Conservation (phyloP, 2,888 invertebrate genomes). For the Andrena bicolor region DNA sequence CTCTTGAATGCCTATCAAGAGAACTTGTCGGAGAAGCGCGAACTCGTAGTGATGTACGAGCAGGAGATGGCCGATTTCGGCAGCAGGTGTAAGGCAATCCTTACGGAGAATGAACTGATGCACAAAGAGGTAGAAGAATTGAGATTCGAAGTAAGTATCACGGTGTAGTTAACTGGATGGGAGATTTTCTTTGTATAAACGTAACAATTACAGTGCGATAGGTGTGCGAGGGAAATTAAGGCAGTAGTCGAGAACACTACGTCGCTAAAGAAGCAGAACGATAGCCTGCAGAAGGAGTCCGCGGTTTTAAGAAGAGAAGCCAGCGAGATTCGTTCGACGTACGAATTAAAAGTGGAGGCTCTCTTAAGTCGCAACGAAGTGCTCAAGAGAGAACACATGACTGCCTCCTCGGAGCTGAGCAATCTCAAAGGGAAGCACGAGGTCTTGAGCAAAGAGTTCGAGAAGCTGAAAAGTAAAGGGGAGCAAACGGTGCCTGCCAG, state of each 20-base stretch:
- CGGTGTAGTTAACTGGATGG: neutral
- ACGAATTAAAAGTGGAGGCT: slow-evolving; percentile 90
- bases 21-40: slow-evolving; percentile 91
- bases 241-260: slow-evolving; percentile 79
- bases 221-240: slow-evolving; percentile 79
- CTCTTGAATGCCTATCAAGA: slow-evolving; percentile 93
- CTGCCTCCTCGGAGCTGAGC: slow-evolving; percentile 87
- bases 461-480: slow-evolving; percentile 86
- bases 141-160: slow-evolving; percentile 81
- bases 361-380: slow-evolving; percentile 89
- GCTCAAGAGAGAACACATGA: slow-evolving; percentile 88
- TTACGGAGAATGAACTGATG: slow-evolving; percentile 90
- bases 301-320: slow-evolving; percentile 90
- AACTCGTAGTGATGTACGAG: slow-evolving; percentile 90
- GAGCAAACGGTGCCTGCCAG: slow-evolving; percentile 88
- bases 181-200: slow-evolving; percentile 1
- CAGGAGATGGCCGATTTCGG: slow-evolving; percentile 90
- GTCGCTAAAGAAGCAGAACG: slow-evolving; percentile 83
- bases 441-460: slow-evolving; percentile 86
- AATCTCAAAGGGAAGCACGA: slow-evolving; percentile 88
- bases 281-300: slow-evolving; percentile 88
- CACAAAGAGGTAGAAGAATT: slow-evolving; percentile 86
- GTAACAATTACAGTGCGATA: slow-evolving; percentile 77
- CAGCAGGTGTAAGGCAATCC: slow-evolving; percentile 89
- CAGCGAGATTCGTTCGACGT: slow-evolving; percentile 90